Conservation (phyloP, 2,888 invertebrate species). For the Phyto melanocephala region DNA sequence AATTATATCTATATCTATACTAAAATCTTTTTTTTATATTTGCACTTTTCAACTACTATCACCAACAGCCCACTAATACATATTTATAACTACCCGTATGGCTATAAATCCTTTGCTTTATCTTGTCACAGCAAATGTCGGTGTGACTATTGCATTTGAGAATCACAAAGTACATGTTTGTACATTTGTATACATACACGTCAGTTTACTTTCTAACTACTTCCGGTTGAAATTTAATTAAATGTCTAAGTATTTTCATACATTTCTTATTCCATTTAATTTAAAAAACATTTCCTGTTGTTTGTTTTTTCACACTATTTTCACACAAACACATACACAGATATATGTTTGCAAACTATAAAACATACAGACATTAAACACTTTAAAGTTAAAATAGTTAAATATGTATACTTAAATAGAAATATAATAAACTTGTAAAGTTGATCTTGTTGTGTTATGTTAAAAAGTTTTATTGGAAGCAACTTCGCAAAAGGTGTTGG, state of each 20-base stretch:
- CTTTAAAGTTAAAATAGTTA: background rate
- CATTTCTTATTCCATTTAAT: slow-evolving; percentile 45
- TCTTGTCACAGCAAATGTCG: background rate
- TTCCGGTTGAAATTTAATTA: slow-evolving; percentile 63
- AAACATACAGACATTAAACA: background rate
- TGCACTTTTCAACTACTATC: background rate
- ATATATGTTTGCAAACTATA: no score
- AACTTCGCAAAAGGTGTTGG: background rate
- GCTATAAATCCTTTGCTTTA: background rate
- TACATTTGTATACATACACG: background rate
- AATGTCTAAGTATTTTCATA: slow-evolving; percentile 54
- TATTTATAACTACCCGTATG: background rate
- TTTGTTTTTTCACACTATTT: slow-evolving; percentile 8
- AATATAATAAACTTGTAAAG: slow-evolving; percentile 39
- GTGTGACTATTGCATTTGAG: background rate
- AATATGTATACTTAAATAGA: background rate
- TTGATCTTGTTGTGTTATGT: slow-evolving; percentile 5
- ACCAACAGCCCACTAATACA: background rate
- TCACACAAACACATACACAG: background rate
- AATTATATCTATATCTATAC: background rate
- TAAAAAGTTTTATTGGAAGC: slow-evolving; percentile 21
- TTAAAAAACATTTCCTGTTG: slow-evolving; percentile 51
- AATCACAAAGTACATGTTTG: background rate
- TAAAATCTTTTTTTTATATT: background rate
- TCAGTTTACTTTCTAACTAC: slow-evolving; percentile 49